A percentile compares a stretch with the other conserved stretches of the same genome.
phyloP scores from a whole-genome alignment of 1,140 invertebrate genomes.

The Drosophila malerkotliana region DNA sequence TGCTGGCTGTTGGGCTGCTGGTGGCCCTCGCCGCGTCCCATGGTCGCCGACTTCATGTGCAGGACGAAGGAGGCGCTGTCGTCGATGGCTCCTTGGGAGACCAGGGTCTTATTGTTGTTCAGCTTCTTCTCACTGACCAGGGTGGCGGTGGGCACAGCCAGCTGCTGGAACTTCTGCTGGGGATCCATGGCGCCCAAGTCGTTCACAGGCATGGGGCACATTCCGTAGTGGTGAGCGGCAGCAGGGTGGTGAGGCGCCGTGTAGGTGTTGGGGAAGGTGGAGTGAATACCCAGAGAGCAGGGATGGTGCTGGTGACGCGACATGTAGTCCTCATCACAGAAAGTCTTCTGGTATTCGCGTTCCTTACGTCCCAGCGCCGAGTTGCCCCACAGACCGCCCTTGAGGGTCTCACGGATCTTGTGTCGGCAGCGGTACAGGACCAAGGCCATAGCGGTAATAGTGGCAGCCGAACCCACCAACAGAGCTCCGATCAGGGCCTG shows the following conservation, averaged over 20 bases:
- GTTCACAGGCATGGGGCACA: conserved; percentile 73
- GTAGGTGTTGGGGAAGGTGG: conserved; percentile 85
- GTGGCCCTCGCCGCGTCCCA: conserved; percentile 50
- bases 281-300: conserved; percentile 85
- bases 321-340: conserved; percentile 93
- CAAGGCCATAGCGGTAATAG: conserved; percentile 88
- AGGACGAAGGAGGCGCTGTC: conserved; percentile 75
- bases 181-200: conserved; percentile 63
- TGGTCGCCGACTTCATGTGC: conserved; percentile 70
- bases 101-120: conserved; percentile 60
- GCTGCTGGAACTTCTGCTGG: conserved; percentile 76
- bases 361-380: conserved; percentile 91
- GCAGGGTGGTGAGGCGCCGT: conserved; percentile 79
- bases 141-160: conserved; percentile 77
- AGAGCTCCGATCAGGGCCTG: conserved; percentile 91
- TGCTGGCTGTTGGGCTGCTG: conserved; percentile 33
- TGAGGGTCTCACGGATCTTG: conserved; percentile 91
- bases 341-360: conserved; percentile 94
- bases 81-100: conserved; percentile 55
- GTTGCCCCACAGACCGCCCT: conserved; percentile 91
- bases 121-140: conserved; percentile 74
- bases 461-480: conserved; percentile 88
- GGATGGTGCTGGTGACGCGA: conserved; percentile 86
- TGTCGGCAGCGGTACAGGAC: conserved; percentile 91
- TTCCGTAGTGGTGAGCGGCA: conserved; percentile 91